Evolutionary conservation across 2,888 invertebrate species (phyloP).

Genomic region (Ophion costatus): DNA sequence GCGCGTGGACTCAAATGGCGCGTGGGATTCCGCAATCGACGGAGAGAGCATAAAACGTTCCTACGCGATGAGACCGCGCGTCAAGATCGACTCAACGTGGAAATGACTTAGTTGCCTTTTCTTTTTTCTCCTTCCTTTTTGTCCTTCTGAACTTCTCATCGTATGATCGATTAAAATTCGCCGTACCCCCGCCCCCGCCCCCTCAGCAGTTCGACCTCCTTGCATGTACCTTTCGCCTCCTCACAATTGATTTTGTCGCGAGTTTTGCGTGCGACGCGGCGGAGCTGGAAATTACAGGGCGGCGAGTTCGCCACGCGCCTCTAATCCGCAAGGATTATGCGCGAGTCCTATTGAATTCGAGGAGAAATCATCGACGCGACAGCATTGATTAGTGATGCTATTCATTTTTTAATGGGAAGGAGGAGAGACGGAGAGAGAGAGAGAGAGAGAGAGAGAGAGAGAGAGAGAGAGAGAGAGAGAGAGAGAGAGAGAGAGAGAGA

Average conservation of each 20-base stretch:
- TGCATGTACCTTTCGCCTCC: neutral
- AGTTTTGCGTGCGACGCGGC: neutral
- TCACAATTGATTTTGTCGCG: constrained; percentile 2
- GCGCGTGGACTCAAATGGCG: constrained; percentile 56
- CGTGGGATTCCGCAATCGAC: constrained; percentile 52
- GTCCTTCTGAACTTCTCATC: neutral
- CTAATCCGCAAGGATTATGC: neutral
- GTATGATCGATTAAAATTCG: neutral
- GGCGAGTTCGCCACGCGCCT: neutral
- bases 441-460: neutral
- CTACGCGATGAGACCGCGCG: neutral
- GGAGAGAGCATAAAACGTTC: neutral
- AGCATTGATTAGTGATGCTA: constrained; percentile 2
- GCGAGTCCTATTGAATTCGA: neutral
- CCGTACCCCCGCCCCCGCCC: neutral
- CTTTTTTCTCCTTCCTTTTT: neutral
- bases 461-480: neutral
- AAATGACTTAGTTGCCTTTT: neutral
- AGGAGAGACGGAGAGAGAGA: neutral
- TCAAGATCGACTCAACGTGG: neutral
- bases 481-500: neutral
- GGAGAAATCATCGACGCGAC: neutral
- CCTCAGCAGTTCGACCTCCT: neutral
- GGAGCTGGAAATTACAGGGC: constrained; percentile 36
- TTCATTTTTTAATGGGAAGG: constrained; percentile 8